phyloP scores from a whole-genome alignment of 2,797 vertebrate species.

The Phylloscopus collybita region DNA sequence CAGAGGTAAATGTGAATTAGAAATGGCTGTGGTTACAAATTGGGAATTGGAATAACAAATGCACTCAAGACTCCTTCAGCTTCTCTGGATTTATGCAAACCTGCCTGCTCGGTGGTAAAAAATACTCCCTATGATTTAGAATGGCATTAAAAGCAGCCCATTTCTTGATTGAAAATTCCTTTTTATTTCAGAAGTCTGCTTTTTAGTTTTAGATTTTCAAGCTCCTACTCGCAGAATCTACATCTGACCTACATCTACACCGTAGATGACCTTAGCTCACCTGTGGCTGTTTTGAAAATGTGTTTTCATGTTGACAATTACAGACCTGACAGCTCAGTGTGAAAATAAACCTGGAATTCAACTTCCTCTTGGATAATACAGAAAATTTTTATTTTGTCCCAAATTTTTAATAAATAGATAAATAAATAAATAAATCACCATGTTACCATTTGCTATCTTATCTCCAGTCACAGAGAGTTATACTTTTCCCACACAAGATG shows the following conservation, averaged over 20 bases:
- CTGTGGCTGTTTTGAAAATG: background rate
- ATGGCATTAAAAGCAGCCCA: background rate
- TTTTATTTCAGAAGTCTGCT: background rate
- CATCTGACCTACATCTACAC: background rate
- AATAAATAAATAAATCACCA: background rate
- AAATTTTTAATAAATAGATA: too few relatives aligned
- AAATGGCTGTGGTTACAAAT: background rate
- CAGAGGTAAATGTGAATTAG: background rate
- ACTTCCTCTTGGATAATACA: background rate
- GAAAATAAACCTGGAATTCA: background rate
- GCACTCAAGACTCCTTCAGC: background rate
- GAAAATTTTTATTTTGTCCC: background rate
- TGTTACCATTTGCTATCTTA: background rate
- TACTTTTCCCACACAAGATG: background rate
- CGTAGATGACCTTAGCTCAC: background rate
- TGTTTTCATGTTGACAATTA: background rate
- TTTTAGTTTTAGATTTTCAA: background rate
- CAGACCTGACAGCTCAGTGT: background rate
- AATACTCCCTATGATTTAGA: background rate
- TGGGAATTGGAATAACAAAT: background rate
- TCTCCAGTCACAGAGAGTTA: background rate
- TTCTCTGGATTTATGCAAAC: background rate
- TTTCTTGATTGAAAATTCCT: background rate
- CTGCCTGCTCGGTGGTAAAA: background rate
- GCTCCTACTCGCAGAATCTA: background rate